Percentiles rank a stretch among this genome's conserved stretches.
Evolutionary conservation across 2,797 vertebrate genomes (phyloP).

Genomic region (Catamblyrhynchus diadema): DNA sequence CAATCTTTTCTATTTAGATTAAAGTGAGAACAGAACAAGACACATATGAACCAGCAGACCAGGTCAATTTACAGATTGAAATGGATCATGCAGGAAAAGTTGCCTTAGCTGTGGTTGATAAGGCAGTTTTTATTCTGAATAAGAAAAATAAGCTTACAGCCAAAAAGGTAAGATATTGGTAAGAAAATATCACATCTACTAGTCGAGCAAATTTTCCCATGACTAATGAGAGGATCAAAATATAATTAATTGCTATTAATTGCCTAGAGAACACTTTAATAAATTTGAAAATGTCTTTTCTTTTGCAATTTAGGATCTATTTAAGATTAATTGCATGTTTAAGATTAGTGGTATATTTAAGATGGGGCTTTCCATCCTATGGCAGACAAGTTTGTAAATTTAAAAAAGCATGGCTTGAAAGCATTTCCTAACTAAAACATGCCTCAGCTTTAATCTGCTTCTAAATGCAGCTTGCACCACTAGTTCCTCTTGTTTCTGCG

Average conservation of each 20-base stretch:
- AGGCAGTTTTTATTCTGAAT: conserved; percentile 73
- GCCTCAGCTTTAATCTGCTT: neutral
- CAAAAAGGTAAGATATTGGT: conserved; percentile 61
- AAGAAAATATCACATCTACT: neutral
- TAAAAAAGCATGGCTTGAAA: neutral
- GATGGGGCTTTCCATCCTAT: neutral
- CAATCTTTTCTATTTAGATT: conserved; percentile 46
- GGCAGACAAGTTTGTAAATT: neutral
- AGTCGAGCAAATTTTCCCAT: neutral
- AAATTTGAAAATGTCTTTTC: neutral
- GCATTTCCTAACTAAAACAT: neutral
- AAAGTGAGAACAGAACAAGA: conserved; percentile 61
- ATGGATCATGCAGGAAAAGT: conserved; percentile 51
- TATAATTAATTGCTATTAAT: neutral
- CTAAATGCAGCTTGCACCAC: neutral
- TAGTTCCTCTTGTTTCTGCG: neutral
- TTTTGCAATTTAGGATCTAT: neutral
- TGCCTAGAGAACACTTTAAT: neutral
- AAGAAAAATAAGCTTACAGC: conserved; percentile 72
- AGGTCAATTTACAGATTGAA: conserved; percentile 44
- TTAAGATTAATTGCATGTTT: neutral
- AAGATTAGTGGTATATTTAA: neutral
- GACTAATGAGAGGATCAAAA: neutral
- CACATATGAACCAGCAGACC: conserved; percentile 49
- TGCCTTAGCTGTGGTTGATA: conserved; percentile 71